phyloP scores from a whole-genome alignment of 2,888 invertebrate species.

The Leptopilina drosophilae region DNA sequence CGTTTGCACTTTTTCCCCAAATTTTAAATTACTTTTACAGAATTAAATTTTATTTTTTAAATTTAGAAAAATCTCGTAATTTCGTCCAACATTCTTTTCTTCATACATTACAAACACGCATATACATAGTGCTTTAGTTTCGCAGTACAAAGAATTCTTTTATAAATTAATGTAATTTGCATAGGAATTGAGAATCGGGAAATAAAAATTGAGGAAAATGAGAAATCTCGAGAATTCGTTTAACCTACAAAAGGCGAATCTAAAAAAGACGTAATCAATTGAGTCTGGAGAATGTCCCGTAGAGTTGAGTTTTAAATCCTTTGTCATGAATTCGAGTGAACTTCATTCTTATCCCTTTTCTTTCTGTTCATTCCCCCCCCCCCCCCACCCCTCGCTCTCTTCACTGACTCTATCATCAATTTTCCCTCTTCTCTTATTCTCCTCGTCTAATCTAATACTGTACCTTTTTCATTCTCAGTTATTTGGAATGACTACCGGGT shows the following conservation, averaged over 20 bases:
- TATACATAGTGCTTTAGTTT: too few species aligned
- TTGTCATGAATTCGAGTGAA: conserved; percentile 31
- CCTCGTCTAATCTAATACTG: conserved; percentile 1
- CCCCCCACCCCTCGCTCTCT: background rate
- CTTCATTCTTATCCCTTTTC: conserved; percentile 37
- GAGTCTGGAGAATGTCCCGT: conserved; percentile 9
- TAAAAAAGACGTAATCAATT: conserved; percentile 35
- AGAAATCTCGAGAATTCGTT: conserved; percentile 15
- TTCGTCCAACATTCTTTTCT: too few species aligned
- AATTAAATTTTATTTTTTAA: too few species aligned
- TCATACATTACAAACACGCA: too few species aligned
- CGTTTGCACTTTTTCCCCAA: too few species aligned
- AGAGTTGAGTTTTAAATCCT: conserved; percentile 27
- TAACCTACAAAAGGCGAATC: conserved; percentile 20
- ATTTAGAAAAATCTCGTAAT: too few species aligned
- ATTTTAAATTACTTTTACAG: too few species aligned
- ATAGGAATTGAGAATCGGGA: conserved; percentile 14
- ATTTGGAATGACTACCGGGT: conserved; percentile 28
- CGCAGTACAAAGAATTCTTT: background rate
- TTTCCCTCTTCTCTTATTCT: conserved; percentile 37
- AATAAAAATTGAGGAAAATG: conserved; percentile 7
- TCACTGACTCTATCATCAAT: background rate
- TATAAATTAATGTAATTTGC: conserved; percentile 1
- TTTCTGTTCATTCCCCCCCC: conserved; percentile 22
- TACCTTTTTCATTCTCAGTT: conserved; percentile 25